These are phyloP conservation scores for Teleogryllus occipitalis DNA, from an alignment of 1,140 invertebrate species.

Conservation along the genomic window DNA sequence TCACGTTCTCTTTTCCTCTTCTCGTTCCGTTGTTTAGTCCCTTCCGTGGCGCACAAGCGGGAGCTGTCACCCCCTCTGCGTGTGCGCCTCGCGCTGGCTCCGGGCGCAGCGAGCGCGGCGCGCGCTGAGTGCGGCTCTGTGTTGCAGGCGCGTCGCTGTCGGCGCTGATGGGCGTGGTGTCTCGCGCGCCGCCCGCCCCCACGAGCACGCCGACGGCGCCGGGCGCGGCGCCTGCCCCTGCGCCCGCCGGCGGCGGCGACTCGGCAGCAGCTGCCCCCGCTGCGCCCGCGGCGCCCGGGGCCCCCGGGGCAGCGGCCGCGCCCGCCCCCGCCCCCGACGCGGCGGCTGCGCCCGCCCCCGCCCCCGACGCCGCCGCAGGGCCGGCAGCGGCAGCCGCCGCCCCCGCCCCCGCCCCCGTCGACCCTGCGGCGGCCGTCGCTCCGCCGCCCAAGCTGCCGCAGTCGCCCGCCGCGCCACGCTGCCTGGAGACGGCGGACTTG, in stretches of 20 bases:
- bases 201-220: constrained; percentile 10
- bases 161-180: constrained; percentile 34
- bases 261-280: background rate
- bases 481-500: constrained; percentile 53
- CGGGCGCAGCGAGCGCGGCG: too few relatives aligned
- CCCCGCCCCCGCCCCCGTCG: background rate
- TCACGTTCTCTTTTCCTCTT: background rate
- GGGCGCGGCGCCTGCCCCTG: background rate
- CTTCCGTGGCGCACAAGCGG: too few relatives aligned
- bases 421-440: background rate
- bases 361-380: too few relatives aligned
- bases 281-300: background rate
- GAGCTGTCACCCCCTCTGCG: background rate
- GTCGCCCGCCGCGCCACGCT: constrained; percentile 33
- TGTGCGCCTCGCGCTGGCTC: background rate
- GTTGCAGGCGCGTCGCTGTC: constrained; percentile 50
- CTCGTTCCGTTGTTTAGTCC: background rate
- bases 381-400: too few relatives aligned
- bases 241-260: background rate
- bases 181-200: constrained; percentile 20
- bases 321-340: constrained; percentile 11
- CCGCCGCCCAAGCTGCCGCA: background rate
- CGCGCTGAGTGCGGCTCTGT: background rate
- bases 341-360: background rate
- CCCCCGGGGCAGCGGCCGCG: constrained; percentile 23